Base-by-base conservation (phyloP, 2,888 invertebrate genomes). In the Mythimna pallens region DNA sequence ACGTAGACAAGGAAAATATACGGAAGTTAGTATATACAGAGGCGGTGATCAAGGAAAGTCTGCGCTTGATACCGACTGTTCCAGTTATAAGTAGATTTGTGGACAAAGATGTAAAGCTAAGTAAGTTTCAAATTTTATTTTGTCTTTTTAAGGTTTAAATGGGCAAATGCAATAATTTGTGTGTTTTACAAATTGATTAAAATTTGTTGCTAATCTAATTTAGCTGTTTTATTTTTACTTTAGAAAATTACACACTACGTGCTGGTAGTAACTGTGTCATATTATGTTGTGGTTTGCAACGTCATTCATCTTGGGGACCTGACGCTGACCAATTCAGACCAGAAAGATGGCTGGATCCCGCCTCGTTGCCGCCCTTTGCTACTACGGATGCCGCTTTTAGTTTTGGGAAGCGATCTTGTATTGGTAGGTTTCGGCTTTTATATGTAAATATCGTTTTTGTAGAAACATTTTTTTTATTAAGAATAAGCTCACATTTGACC, bases 361-460 rank as follows among this genome's bases (percentile, higher is more conserved):
- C 73, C 1, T 62, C 76, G 1, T 52, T 78, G 3, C 73, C 84
- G 12, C 52, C 65, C 0, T 67, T 65, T 10, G 9, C 25, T 14
- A 69, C 73, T 8, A 54, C 66, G 7, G 82, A 78, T 50, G 82
- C 63, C 10, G 25, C 55, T 0, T 85, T 85, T 34, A 73, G 84
- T 52, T 55, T 82, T n/a, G 86, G 85, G 14, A 83, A 68, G 36
- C 72, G 86, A 62, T 62, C 57, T 14, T 86, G 86, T 63, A 62
- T 84, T n/a, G 85, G 86, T 85, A 63, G 5, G 69, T 30, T 36
- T 10, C 6, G 17, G 10, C 17, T 36, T 14, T 17, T 22, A 2
- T 17, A 17, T 6, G 22, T 6, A 7, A 0, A 43, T 12, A 43
- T 43, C 12, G 12, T 12, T 40, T 40, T 40, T 12, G 40, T 12